Percentiles rank a stretch among this genome's conserved stretches.
Evolutionary conservation across 1,140 invertebrate species (phyloP).

Genomic region (Asbolus verrucosus): DNA sequence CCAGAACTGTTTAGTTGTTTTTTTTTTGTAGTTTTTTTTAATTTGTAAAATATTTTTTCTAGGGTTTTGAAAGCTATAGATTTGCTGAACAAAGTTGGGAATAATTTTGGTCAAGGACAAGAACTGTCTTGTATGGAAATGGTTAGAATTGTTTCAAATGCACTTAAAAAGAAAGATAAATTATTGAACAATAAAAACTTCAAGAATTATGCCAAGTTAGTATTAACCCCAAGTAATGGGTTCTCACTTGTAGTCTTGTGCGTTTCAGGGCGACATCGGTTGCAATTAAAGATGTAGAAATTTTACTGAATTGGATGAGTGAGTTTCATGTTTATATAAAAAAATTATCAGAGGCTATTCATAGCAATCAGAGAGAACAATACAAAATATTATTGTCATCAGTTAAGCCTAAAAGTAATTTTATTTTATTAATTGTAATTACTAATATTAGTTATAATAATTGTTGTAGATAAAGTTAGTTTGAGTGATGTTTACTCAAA

Average conservation of each 20-base stretch:
- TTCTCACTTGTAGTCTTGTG: too few species aligned
- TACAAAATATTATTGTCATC: conserved; percentile 33
- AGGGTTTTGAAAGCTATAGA: conserved; percentile 40
- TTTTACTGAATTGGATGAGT: conserved; percentile 44
- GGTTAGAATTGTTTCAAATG: conserved; percentile 47
- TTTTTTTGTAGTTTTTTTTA: too few species aligned
- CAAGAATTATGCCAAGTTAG: conserved; percentile 47
- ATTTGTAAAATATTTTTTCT: conserved; percentile 10
- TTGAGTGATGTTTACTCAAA: conserved; percentile 15
- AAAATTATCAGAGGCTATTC: conserved; percentile 45
- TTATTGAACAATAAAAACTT: conserved; percentile 47
- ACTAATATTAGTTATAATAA: background rate
- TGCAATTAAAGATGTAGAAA: conserved; percentile 31
- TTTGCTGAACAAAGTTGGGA: conserved; percentile 13
- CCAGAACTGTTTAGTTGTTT: too few species aligned
- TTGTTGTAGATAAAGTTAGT: conserved; percentile 27
- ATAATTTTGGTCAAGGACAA: conserved; percentile 22
- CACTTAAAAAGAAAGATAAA: conserved; percentile 47
- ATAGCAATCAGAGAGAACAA: conserved; percentile 38
- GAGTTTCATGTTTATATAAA: conserved; percentile 43
- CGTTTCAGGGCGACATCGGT: conserved; percentile 38
- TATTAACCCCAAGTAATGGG: too few species aligned
- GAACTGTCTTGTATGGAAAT: conserved; percentile 25
- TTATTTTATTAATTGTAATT: conserved; percentile 5
- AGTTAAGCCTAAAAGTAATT: conserved; percentile 18